phyloP scores from a whole-genome alignment of 1,140 invertebrate genomes.

The Hestina assimilis region DNA sequence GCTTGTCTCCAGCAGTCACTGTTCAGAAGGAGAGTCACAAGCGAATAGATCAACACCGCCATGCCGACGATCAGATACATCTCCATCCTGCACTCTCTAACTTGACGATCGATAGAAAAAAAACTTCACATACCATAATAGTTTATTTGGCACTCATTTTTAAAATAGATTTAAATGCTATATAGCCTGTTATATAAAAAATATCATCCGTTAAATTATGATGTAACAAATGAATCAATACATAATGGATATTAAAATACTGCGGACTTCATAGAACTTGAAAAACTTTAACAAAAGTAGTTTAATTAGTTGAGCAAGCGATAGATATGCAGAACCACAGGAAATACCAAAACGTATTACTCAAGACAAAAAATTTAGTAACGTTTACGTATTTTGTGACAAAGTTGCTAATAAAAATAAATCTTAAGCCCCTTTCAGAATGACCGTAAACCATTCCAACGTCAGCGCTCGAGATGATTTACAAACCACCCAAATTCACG shows the following conservation, averaged over 20 bases:
- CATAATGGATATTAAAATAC: constrained; percentile 3
- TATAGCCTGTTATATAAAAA: background rate
- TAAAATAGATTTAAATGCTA: background rate
- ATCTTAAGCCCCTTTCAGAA: too few species aligned
- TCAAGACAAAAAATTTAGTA: too few species aligned
- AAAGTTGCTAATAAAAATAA: too few species aligned
- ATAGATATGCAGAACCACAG: too few species aligned
- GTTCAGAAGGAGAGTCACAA: constrained; percentile 51
- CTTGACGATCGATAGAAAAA: constrained; percentile 22
- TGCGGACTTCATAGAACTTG: background rate
- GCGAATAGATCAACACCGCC: constrained; percentile 59
- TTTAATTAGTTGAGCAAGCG: too few species aligned
- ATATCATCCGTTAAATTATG: too few species aligned
- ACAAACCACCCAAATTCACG: background rate
- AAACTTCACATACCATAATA: constrained; percentile 3
- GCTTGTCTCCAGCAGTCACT: constrained; percentile 55
- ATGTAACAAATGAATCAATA: too few species aligned
- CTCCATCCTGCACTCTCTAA: constrained; percentile 51
- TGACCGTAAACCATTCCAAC: background rate
- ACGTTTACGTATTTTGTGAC: too few species aligned
- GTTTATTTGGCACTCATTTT: constrained; percentile 11
- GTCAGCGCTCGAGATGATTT: background rate
- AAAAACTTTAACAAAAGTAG: background rate
- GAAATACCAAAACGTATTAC: too few species aligned
- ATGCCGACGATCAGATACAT: constrained; percentile 66